Evolutionary conservation across 2,113 vertebrate species (phyloP).

Genomic region (Colistium nudipinnis): DNA sequence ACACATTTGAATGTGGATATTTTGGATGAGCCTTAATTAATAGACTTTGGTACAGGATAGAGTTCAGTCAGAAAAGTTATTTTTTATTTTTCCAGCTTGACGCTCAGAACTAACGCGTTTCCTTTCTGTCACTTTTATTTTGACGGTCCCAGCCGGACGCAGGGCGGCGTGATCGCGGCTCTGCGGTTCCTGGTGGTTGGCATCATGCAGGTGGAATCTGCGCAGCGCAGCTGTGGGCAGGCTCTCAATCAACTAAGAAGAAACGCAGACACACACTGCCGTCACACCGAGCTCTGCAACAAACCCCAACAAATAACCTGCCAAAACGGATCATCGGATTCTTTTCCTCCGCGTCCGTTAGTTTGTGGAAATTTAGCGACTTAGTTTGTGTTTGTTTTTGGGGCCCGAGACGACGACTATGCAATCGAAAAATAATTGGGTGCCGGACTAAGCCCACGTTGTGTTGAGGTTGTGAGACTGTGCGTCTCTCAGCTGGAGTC

Average conservation of each 20-base stretch:
- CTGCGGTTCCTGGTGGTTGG: conserved; percentile 69
- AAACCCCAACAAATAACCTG: not conserved
- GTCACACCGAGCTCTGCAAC: not conserved
- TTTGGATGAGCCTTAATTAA: too few species aligned
- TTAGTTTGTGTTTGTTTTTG: too few species aligned
- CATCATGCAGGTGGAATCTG: conserved; percentile 83
- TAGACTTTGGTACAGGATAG: too few species aligned
- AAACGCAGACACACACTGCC: conserved; percentile 15
- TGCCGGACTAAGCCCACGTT: conserved; percentile 2
- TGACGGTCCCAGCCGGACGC: conserved; percentile 31
- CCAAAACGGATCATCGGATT: too few species aligned
- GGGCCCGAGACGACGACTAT: not conserved
- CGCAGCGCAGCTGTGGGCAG: conserved; percentile 57
- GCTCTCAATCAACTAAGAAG: too few species aligned
- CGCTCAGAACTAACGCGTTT: not conserved
- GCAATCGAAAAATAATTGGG: not conserved
- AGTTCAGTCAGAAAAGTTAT: not conserved
- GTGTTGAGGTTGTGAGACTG: conserved; percentile 48
- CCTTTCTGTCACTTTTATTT: conserved; percentile 9
- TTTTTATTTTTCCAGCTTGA: conserved; percentile 44
- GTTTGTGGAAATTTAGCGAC: too few species aligned
- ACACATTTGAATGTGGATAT: too few species aligned
- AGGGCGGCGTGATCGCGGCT: fast-evolving
- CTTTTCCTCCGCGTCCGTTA: too few species aligned
- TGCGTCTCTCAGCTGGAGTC: conserved; percentile 48